phyloP scores from a whole-genome alignment of 2,113 vertebrate species.

The Albula glossodonta region DNA sequence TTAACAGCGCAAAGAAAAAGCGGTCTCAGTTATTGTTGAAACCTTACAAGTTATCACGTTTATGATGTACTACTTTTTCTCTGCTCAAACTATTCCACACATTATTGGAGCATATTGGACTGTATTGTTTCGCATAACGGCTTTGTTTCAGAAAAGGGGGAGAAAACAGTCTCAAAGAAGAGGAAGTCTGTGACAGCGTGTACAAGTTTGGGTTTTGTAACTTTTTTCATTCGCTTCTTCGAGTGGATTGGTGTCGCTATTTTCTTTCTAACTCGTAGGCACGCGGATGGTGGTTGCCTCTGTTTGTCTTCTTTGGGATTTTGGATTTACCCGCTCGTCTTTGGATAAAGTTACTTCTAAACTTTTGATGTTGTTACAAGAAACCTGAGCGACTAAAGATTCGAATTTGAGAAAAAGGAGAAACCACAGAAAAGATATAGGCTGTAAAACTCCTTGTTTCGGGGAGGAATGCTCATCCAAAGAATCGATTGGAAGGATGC shows the following conservation, averaged over 20 bases:
- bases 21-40: background rate
- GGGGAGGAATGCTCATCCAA: conserved; percentile 57
- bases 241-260: conserved; percentile 37
- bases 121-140: conserved; percentile 4
- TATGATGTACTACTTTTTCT: conserved; percentile 7
- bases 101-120: background rate
- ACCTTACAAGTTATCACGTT: background rate
- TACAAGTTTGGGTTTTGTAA: conserved; percentile 43
- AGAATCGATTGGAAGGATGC: conserved; percentile 70
- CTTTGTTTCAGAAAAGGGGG: conserved; percentile 23
- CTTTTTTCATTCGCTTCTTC: conserved; percentile 35
- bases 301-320: conserved; percentile 15
- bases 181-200: conserved; percentile 32
- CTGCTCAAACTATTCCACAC: background rate
- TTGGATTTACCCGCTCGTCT: conserved; percentile 30
- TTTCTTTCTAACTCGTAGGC: conserved; percentile 37
- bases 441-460: conserved; percentile 17
- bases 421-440: conserved; percentile 19
- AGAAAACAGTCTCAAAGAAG: conserved; percentile 18
- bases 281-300: conserved; percentile 41
- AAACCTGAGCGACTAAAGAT: conserved; percentile 1
- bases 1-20: conserved; percentile 2
- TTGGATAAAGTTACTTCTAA: conserved; percentile 17
- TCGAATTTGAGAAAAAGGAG: conserved; percentile 19
- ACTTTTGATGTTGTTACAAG: background rate